Conservation (phyloP, 2,888 invertebrate genomes). For the Luperina testacea region DNA sequence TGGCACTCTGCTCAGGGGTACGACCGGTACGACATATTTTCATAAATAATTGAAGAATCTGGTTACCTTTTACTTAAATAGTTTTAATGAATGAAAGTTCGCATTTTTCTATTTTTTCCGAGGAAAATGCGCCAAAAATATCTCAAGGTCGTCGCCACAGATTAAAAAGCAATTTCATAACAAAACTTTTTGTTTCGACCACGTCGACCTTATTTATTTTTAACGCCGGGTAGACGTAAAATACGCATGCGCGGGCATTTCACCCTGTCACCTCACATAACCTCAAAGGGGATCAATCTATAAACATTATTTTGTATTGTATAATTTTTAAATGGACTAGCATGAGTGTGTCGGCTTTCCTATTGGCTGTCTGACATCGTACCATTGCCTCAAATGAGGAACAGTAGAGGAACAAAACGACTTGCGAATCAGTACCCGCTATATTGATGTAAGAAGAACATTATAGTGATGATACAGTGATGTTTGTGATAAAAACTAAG, state of each 20-base stretch:
- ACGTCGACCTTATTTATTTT: conserved; percentile 49
- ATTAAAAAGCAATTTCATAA: conserved; percentile 29
- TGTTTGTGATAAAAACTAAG: conserved; percentile 34
- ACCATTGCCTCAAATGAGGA: conserved; percentile 71
- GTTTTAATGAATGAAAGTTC: not conserved
- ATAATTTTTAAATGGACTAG: conserved; percentile 55
- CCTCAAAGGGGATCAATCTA: conserved; percentile 66
- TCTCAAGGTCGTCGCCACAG: conserved; percentile 27
- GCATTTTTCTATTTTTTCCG: conserved; percentile 9
- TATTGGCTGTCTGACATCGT: conserved; percentile 71
- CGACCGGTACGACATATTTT: not conserved
- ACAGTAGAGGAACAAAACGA: conserved; percentile 39
- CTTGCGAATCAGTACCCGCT: conserved; percentile 53
- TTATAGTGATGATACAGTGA: conserved; percentile 36
- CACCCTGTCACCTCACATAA: conserved; percentile 68
- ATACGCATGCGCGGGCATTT: conserved; percentile 73
- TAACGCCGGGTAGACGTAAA: conserved; percentile 16
- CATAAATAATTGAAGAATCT: not conserved
- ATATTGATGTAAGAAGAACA: conserved; percentile 25
- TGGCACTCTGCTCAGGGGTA: conserved; percentile 1
- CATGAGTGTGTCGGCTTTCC: conserved; percentile 52
- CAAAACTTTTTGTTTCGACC: conserved; percentile 32
- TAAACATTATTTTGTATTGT: conserved; percentile 58
- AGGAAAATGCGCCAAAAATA: conserved; percentile 39
- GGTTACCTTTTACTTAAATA: not conserved